phyloP scores from a whole-genome alignment of 2,113 vertebrate genomes.

The Bufo bufo region DNA sequence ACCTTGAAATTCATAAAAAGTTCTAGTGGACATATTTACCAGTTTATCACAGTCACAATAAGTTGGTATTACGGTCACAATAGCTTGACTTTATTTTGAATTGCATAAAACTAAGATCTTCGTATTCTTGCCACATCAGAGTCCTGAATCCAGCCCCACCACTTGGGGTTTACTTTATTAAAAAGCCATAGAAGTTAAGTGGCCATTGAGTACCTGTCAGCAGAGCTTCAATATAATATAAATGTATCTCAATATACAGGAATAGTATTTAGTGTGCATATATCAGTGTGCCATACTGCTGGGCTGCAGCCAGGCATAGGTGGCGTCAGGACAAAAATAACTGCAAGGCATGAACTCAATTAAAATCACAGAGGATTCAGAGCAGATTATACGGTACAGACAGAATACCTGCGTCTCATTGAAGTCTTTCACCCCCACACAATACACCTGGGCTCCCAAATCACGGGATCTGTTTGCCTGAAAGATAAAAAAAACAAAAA shows the following conservation, averaged over 20 bases:
- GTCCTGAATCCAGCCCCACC: background rate
- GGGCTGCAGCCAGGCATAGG: background rate
- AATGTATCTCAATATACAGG: background rate
- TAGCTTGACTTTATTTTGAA: too few species aligned
- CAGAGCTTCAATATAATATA: background rate
- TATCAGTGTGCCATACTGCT: background rate
- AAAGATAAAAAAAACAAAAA: slow-evolving; percentile 34
- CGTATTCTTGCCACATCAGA: background rate
- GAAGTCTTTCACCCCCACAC: slow-evolving; percentile 98
- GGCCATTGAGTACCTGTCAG: background rate
- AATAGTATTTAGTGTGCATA: background rate
- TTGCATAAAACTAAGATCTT: background rate
- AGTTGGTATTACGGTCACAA: too few species aligned
- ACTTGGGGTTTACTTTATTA: background rate
- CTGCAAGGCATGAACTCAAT: slow-evolving; percentile 3
- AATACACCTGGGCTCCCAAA: slow-evolving; percentile 93
- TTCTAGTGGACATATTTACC: too few species aligned
- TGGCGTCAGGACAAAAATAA: background rate
- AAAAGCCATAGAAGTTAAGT: background rate
- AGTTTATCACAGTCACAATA: too few species aligned
- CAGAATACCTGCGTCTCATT: slow-evolving; percentile 93
- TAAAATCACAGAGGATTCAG: background rate
- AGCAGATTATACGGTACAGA: slow-evolving; percentile 50
- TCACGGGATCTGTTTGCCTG: slow-evolving; percentile 95
- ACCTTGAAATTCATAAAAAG: too few species aligned